Percentiles rank a stretch among this genome's conserved stretches.
Evolutionary conservation across 2,888 invertebrate species (phyloP).

Genomic region (Dicycla oo): DNA sequence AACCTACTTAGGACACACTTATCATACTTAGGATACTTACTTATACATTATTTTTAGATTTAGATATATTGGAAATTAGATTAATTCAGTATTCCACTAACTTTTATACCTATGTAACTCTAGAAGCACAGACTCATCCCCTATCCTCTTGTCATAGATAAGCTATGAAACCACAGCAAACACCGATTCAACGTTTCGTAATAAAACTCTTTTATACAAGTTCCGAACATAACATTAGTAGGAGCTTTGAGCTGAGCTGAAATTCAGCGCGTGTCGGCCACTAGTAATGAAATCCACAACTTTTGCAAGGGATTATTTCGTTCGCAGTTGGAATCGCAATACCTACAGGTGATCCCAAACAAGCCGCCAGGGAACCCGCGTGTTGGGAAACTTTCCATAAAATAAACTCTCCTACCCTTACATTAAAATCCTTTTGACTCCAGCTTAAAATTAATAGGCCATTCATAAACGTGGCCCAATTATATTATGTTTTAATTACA

Average conservation of each 20-base stretch:
- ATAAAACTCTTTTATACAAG: conserved; percentile 48
- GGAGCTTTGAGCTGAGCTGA: conserved; percentile 52
- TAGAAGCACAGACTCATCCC: not conserved
- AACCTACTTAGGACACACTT: too few relatives aligned
- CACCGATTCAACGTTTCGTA: not conserved
- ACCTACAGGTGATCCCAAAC: conserved; percentile 73
- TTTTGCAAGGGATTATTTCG: conserved; percentile 77
- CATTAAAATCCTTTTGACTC: conserved; percentile 75
- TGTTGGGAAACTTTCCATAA: conserved; percentile 72
- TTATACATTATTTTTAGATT: too few relatives aligned
- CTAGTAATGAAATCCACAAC: conserved; percentile 75
- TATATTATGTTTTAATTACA: conserved; percentile 76
- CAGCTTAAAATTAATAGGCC: conserved; percentile 74
- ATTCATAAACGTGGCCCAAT: conserved; percentile 74
- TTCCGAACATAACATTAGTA: conserved; percentile 29
- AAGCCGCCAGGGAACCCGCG: conserved; percentile 68
- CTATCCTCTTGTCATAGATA: not conserved
- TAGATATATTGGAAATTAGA: not conserved
- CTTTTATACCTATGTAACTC: not conserved
- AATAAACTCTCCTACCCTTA: conserved; percentile 71
- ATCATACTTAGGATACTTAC: too few relatives aligned
- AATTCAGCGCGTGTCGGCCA: conserved; percentile 60
- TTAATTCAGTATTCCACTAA: not conserved
- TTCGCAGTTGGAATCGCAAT: conserved; percentile 54
- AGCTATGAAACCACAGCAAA: conserved; percentile 1